Conservation (phyloP, 2,888 invertebrate genomes). For the Harpagoxenus sublaevis region DNA sequence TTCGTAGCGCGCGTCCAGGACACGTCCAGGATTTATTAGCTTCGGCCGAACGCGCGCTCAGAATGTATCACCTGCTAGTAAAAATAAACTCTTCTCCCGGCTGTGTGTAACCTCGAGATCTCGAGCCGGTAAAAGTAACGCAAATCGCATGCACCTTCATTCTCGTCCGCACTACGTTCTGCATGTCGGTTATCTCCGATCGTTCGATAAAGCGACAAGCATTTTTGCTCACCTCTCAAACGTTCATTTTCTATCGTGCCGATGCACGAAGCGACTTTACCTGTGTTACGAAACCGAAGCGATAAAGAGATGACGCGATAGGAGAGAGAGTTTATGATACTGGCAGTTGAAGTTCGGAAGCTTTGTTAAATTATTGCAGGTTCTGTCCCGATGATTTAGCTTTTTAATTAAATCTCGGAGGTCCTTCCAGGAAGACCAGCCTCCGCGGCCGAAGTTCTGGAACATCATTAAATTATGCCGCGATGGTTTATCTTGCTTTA, state of each 20-base stretch:
- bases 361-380: slow-evolving; percentile 19
- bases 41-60: slow-evolving; percentile 41
- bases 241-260: slow-evolving; percentile 30
- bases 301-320: slow-evolving; percentile 39
- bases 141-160: slow-evolving; percentile 46
- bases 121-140: slow-evolving; percentile 47
- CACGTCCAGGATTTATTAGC: slow-evolving; percentile 48
- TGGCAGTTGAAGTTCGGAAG: slow-evolving; percentile 1
- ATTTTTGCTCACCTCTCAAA: slow-evolving; percentile 34
- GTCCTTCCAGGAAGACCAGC: slow-evolving; percentile 26
- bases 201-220: slow-evolving; percentile 38
- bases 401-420: slow-evolving; percentile 27
- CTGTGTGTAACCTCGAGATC: slow-evolving; percentile 46
- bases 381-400: slow-evolving; percentile 31
- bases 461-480: slow-evolving; percentile 30
- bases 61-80: slow-evolving; percentile 39
- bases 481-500: slow-evolving; percentile 45
- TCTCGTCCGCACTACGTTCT: slow-evolving; percentile 9
- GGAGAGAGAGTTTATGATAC: slow-evolving; percentile 13
- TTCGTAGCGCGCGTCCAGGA: slow-evolving; percentile 40
- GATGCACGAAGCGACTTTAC: slow-evolving; percentile 20
- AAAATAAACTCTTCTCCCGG: slow-evolving; percentile 44
- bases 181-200: slow-evolving; percentile 34
- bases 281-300: slow-evolving; percentile 38
- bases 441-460: background rate